These are phyloP conservation scores for Falco concolor DNA, from an alignment of 2,797 vertebrate genomes.

Conservation along the genomic window DNA sequence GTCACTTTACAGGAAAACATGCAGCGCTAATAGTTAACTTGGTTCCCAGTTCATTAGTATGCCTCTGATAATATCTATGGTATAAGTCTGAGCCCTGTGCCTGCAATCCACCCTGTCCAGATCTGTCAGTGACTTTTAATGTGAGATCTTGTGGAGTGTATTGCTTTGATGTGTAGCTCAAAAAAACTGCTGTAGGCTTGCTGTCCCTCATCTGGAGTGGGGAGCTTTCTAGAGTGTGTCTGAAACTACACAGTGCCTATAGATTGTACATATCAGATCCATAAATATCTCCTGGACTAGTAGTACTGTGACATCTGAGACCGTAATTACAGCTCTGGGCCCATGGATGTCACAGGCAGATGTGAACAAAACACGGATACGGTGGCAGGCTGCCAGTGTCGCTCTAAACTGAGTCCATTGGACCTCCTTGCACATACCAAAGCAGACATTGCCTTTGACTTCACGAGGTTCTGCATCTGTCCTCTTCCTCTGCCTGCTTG, in stretches of 20 bases:
- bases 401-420: background rate
- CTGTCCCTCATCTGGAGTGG: background rate
- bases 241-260: background rate
- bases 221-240: background rate
- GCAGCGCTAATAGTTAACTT: background rate
- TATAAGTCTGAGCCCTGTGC: background rate
- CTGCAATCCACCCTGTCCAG: background rate
- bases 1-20: background rate
- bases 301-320: constrained; percentile 30
- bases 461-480: background rate
- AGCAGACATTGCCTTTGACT: background rate
- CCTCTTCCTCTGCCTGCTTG: background rate
- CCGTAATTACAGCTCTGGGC: background rate
- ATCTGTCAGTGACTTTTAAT: background rate
- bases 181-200: background rate
- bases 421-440: background rate
- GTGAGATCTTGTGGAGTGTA: background rate
- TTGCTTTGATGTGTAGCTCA: background rate
- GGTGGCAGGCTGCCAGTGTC: background rate
- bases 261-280: background rate
- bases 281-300: background rate
- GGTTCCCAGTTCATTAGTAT: background rate
- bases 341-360: background rate
- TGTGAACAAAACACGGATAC: background rate
- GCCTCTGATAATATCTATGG: background rate